Evolutionary conservation across 2,113 vertebrate genomes (phyloP).

Genomic region (Gavialis gangeticus): DNA sequence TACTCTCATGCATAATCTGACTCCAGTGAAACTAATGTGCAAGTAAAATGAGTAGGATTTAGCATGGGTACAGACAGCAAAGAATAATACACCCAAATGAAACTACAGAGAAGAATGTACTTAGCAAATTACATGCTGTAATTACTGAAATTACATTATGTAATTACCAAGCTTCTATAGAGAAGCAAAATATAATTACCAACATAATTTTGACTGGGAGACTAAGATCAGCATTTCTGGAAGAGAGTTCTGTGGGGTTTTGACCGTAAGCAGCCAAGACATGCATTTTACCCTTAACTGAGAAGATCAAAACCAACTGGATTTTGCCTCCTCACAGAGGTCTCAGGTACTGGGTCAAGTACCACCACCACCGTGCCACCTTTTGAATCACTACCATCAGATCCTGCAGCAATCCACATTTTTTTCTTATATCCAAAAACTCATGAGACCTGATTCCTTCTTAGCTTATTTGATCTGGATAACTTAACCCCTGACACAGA

Average conservation of each 20-base stretch:
- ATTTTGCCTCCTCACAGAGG: not conserved
- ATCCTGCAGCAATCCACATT: not conserved
- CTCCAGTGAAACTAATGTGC: not conserved
- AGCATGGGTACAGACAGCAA: conserved; percentile 14
- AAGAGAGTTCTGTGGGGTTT: not conserved
- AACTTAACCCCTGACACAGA: not conserved
- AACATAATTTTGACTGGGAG: conserved; percentile 5
- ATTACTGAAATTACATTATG: conserved; percentile 21
- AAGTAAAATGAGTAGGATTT: conserved; percentile 8
- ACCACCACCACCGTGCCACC: not conserved
- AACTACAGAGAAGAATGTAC: not conserved
- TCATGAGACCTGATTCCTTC: not conserved
- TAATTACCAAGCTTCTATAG: not conserved
- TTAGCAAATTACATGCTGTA: conserved; percentile 25
- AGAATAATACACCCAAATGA: conserved; percentile 8
- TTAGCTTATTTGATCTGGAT: not conserved
- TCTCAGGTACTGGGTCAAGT: not conserved
- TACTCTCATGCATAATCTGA: not conserved
- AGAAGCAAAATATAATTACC: conserved; percentile 19
- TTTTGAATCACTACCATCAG: not conserved
- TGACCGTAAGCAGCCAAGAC: not conserved
- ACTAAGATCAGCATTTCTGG: not conserved
- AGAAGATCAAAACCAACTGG: not conserved
- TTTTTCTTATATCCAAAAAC: not conserved
- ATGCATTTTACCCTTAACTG: not conserved